Conservation (phyloP, 2,113 vertebrate genomes). For the Dipodomys spectabilis region DNA sequence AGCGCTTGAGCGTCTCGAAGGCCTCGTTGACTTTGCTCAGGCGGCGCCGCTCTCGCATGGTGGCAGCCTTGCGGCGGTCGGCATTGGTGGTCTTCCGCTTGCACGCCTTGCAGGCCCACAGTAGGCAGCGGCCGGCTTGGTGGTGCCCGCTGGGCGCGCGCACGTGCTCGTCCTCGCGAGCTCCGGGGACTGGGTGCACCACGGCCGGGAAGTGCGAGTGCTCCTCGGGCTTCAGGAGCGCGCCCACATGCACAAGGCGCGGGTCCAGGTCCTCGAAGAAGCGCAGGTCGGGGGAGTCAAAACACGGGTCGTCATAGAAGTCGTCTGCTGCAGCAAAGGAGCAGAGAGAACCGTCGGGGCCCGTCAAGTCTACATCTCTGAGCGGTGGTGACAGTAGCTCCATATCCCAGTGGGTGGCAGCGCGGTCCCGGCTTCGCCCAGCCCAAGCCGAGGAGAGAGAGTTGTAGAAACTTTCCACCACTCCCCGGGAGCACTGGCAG, state of each 20-base stretch:
- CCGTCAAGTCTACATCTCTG: constrained; percentile 89
- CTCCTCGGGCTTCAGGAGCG: constrained; percentile 92
- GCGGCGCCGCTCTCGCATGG: constrained; percentile 95
- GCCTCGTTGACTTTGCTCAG: constrained; percentile 98
- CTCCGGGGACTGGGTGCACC: constrained; percentile 85
- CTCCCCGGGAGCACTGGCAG: background rate
- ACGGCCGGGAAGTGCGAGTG: constrained; percentile 87
- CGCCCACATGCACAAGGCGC: constrained; percentile 93
- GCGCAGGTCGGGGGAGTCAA: constrained; percentile 96
- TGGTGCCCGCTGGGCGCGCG: constrained; percentile 97
- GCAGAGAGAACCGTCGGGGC: constrained; percentile 93
- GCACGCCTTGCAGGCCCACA: constrained; percentile 99
- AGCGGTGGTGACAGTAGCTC: constrained; percentile 76
- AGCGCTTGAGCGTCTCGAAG: constrained; percentile 97
- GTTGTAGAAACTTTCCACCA: constrained; percentile 34
- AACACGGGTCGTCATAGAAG: constrained; percentile 98
- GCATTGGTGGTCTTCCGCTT: constrained; percentile 98
- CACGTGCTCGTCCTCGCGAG: constrained; percentile 95
- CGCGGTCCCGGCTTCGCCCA: background rate
- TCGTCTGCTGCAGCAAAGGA: constrained; percentile 93
- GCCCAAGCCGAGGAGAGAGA: background rate
- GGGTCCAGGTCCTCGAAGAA: constrained; percentile 99
- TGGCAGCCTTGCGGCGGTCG: constrained; percentile 96
- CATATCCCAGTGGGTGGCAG: constrained; percentile 48
- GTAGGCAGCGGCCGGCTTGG: constrained; percentile 96